These are phyloP conservation scores for Pomacea canaliculata DNA, from an alignment of 2,888 invertebrate genomes.

Conservation along the genomic window DNA sequence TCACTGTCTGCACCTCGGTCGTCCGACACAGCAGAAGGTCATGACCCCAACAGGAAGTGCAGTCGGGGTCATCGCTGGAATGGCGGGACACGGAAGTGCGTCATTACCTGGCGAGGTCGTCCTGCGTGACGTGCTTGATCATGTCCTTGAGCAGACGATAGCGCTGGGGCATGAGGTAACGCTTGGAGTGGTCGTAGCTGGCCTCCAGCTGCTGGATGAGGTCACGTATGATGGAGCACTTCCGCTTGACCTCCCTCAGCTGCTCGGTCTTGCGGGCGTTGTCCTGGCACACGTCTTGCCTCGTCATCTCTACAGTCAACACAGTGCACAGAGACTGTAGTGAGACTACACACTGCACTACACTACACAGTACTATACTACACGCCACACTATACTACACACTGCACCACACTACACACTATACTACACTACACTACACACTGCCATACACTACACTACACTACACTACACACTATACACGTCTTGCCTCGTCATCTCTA, in stretches of 20 bases:
- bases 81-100: not conserved
- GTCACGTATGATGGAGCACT: constrained; percentile 58
- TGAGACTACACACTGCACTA: not conserved
- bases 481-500: too few relatives aligned
- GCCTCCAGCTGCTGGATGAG: constrained; percentile 57
- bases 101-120: constrained; percentile 29
- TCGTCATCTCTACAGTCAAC: constrained; percentile 84
- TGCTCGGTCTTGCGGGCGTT: constrained; percentile 95
- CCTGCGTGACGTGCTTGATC: constrained; percentile 55
- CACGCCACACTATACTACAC: too few relatives aligned
- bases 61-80: too few relatives aligned
- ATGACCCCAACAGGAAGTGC: too few relatives aligned
- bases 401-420: constrained; percentile 73
- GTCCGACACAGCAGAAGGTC: too few relatives aligned
- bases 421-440: too few relatives aligned
- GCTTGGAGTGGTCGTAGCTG: constrained; percentile 59
- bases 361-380: too few relatives aligned
- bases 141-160: constrained; percentile 61
- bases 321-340: constrained; percentile 8
- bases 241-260: constrained; percentile 58
- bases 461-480: constrained; percentile 65
- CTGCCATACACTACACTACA: constrained; percentile 71
- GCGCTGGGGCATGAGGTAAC: constrained; percentile 54
- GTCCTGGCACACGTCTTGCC: constrained; percentile 90
- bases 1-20: too few relatives aligned